Evolutionary conservation across 2,797 vertebrate species (phyloP).

Genomic region (Myotis pilosus): DNA sequence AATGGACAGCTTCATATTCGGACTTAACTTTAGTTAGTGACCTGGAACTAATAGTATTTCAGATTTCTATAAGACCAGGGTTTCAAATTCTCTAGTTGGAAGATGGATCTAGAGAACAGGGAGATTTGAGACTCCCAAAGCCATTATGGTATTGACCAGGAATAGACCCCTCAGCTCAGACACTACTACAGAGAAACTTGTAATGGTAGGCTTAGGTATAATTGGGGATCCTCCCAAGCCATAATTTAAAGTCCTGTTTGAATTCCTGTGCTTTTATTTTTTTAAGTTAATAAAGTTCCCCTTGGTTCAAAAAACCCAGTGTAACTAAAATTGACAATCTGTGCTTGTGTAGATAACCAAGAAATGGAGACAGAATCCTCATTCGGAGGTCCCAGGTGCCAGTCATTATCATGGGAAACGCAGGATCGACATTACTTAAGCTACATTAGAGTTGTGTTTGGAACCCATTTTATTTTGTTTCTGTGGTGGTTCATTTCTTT

Average conservation of each 20-base stretch:
- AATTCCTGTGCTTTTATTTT: neutral
- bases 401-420: neutral
- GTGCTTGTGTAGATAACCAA: neutral
- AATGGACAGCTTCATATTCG: constrained; percentile 27
- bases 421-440: neutral
- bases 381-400: neutral
- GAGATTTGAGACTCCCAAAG: neutral
- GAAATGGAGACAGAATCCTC: constrained; percentile 2
- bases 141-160: neutral
- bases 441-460: neutral
- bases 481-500: neutral
- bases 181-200: neutral
- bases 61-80: neutral
- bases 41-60: constrained; percentile 28
- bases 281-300: neutral
- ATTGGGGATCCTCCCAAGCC: neutral
- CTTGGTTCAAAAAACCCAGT: neutral
- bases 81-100: constrained; percentile 26
- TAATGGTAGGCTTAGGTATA: neutral
- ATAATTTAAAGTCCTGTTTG: neutral
- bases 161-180: neutral
- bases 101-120: neutral
- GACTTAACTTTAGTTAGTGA: constrained; percentile 39
- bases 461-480: constrained; percentile 19
- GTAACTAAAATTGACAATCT: constrained; percentile 12